Evolutionary conservation across 2,113 vertebrate species (phyloP), one percentile per base, ranked within the genome.

Genomic region (Scolopax mira): DNA sequence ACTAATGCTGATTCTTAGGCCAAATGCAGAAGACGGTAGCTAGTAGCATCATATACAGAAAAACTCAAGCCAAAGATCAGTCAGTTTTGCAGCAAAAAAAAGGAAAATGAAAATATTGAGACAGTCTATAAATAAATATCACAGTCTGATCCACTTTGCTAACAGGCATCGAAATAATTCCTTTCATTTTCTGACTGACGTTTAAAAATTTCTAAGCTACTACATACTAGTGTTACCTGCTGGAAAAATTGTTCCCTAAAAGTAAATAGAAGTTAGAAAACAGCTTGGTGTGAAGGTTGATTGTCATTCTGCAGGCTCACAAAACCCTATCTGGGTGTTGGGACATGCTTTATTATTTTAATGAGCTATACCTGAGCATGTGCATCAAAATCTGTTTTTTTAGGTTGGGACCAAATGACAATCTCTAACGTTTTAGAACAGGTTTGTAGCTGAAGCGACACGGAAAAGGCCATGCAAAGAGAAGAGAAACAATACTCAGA

Each of bases 91-190:
- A 69, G 65, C 3, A 72, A 78, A 51, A 41, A 39, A 79, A 79
- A 30, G 4, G 12, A 57, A 94, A 91, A 60, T 2, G 16, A 90
- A 93, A 92, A 83, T 85, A 95, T 4, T 83, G 60, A 90, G 64
- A 92, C 19, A n/a, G 46, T 13, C 91, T 95, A 95, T 69, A 95
- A 94, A 93, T 92, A 94, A 79, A 24, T 57, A 72, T 62, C 73
- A 82, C 37, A 88, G 88, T n/a, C 58, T 82, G 87, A 94, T 85
- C 93, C 67, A 94, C 62, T 89, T 97, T 89, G 85, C 49, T 66
- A 69, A 65, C 13, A 25, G 49, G 25, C 49, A 72, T 1, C 65
- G 73, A 88, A 95, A 85, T 54, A 82, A 87, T 88, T 75, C 74
- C 18, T 66, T 91, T 88, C 62, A 61, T 79, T 94, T 87, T 71